These are phyloP conservation scores for Keiferia lycopersicella DNA, from an alignment of 2,888 invertebrate genomes.

Conservation along the genomic window DNA sequence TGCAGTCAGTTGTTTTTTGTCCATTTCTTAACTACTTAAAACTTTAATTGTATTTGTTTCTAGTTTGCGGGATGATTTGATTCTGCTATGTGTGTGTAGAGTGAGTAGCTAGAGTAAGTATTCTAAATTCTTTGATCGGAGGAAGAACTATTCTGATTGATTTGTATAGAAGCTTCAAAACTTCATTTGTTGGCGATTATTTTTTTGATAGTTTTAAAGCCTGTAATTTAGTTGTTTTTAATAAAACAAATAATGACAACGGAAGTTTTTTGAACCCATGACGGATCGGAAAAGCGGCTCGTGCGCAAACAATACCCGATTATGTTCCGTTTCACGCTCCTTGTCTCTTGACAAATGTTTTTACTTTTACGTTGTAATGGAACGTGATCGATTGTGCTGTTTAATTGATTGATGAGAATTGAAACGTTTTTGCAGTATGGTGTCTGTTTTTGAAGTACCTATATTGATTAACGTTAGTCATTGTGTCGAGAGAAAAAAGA, in stretches of 20 bases:
- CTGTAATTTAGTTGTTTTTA: conserved; percentile 38
- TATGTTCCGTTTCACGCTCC: conserved; percentile 55
- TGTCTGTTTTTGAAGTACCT: neutral
- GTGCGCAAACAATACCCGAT: conserved; percentile 46
- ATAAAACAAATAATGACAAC: neutral
- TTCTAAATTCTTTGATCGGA: neutral
- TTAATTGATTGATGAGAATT: conserved; percentile 4
- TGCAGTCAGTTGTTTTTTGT: too few relatives aligned
- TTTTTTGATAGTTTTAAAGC: too few relatives aligned
- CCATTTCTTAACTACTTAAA: too few relatives aligned
- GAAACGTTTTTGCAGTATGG: neutral
- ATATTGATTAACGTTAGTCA: conserved; percentile 1
- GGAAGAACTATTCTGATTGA: too few relatives aligned
- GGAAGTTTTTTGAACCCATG: conserved; percentile 44
- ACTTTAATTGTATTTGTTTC: too few relatives aligned
- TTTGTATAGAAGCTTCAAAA: too few relatives aligned
- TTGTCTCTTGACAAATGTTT: conserved; percentile 58
- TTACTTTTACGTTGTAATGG: conserved; percentile 35
- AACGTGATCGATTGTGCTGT: conserved; percentile 15
- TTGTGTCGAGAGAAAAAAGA: neutral
- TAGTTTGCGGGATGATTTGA: too few relatives aligned
- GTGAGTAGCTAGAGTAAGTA: too few relatives aligned
- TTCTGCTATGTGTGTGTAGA: too few relatives aligned
- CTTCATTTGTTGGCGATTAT: too few relatives aligned
- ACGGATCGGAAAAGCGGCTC: conserved; percentile 50